These are phyloP conservation scores for Frankliniella fusca DNA, from an alignment of 2,888 invertebrate genomes.

Conservation along the genomic window DNA sequence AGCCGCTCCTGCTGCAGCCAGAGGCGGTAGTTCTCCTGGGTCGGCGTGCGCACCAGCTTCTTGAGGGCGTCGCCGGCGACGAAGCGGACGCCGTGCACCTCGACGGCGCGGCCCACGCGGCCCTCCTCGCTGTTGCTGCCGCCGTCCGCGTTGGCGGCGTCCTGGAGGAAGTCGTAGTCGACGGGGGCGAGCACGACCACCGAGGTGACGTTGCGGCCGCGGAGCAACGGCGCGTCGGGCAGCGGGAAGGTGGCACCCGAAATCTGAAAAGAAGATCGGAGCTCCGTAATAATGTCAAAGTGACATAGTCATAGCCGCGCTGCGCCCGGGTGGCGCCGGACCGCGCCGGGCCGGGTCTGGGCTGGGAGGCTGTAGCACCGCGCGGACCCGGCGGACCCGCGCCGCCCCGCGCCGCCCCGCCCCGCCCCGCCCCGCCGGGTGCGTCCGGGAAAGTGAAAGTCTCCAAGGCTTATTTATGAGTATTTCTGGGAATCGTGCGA, in stretches of 20 bases:
- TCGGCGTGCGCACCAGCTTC: constrained; percentile 68
- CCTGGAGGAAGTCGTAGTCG: constrained; percentile 59
- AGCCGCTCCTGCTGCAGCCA: constrained; percentile 75
- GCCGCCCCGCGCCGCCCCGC: too few relatives aligned
- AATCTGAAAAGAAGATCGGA: background rate
- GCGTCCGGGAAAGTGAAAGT: too few relatives aligned
- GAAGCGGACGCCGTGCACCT: constrained; percentile 66
- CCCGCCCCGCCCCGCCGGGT: too few relatives aligned
- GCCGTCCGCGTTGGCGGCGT: constrained; percentile 42
- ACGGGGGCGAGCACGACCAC: constrained; percentile 82
- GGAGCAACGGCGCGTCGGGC: constrained; percentile 70
- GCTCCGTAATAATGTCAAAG: background rate
- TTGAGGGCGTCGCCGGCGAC: constrained; percentile 71
- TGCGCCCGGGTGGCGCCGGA: too few relatives aligned
- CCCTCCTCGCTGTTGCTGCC: background rate
- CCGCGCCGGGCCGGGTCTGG: background rate
- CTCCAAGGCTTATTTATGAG: too few relatives aligned
- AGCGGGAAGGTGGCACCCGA: constrained; percentile 77
- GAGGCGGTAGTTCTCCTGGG: constrained; percentile 69
- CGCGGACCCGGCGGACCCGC: background rate
- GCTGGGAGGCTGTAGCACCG: background rate
- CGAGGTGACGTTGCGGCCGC: constrained; percentile 73
- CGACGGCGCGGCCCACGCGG: constrained; percentile 43
- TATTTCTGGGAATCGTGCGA: too few relatives aligned
- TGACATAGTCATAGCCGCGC: too few relatives aligned